Conservation (phyloP, 2,888 invertebrate genomes). For the Choreutis nemorana region DNA sequence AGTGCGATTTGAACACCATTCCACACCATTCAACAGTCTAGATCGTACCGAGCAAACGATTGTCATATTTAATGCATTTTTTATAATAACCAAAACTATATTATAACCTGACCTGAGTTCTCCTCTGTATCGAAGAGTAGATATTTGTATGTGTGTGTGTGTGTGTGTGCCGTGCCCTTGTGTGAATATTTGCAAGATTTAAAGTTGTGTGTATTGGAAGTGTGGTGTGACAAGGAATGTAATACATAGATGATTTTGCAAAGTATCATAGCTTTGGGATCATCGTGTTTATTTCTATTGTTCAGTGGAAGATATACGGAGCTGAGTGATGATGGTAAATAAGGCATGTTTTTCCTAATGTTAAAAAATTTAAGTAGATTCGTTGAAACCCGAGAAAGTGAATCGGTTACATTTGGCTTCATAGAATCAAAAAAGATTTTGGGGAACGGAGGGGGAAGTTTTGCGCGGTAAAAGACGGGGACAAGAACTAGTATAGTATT, state of each 20-base stretch:
- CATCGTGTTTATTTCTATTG: conserved; percentile 29
- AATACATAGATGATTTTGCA: conserved; percentile 49
- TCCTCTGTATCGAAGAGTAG: conserved; percentile 1
- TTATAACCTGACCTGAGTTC: no score
- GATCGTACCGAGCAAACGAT: conserved; percentile 11
- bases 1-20: conserved; percentile 30
- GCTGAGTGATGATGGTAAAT: conserved; percentile 41
- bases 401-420: no score
- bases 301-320: conserved; percentile 34
- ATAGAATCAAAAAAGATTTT: no score
- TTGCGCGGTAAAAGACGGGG: no score
- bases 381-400: no score
- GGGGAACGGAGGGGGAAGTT: no score
- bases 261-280: conserved; percentile 30
- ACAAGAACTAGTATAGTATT: no score
- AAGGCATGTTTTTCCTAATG: no score
- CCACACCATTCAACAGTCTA: conserved; percentile 28
- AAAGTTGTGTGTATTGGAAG: conserved; percentile 5
- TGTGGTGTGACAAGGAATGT: conserved; percentile 4
- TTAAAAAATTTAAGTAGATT: no score
- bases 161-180: no score
- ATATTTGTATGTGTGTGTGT: no score
- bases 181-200: no score
- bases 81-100: not conserved
- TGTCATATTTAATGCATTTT: conserved; percentile 6